These are phyloP conservation scores for Marisa cornuarietis DNA, from an alignment of 1,140 invertebrate species.

Conservation along the genomic window DNA sequence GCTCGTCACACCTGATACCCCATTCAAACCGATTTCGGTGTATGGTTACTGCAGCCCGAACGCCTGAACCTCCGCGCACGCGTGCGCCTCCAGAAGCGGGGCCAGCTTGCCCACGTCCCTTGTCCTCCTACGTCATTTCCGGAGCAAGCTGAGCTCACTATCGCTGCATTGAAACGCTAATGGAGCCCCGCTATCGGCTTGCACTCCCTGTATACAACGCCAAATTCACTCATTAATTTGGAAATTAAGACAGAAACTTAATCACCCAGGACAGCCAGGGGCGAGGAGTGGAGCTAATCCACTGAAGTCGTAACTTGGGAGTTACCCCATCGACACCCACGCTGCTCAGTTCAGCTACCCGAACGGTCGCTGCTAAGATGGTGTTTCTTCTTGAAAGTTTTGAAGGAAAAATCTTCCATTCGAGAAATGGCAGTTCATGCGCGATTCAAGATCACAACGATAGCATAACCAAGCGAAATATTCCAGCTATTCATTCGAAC, in stretches of 20 bases:
- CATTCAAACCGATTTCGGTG: conserved; percentile 21
- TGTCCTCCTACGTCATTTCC: conserved; percentile 1
- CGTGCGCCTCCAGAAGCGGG: not conserved
- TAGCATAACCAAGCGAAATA: no score
- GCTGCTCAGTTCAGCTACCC: no score
- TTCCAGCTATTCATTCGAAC: no score
- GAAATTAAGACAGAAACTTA: conserved; percentile 23
- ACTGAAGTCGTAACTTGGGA: no score
- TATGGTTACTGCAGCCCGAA: not conserved
- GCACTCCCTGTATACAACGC: not conserved
- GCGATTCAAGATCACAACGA: no score
- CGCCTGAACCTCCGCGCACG: not conserved
- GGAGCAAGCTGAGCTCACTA: not conserved
- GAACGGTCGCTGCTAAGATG: no score
- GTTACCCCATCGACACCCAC: no score
- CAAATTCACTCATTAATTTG: conserved; percentile 22
- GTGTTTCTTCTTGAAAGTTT: no score
- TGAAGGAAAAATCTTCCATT: no score
- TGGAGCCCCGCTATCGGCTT: not conserved
- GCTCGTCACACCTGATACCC: conserved; percentile 10
- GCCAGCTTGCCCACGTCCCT: conserved; percentile 3
- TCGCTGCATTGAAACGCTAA: conserved; percentile 5
- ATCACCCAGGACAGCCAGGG: not conserved
- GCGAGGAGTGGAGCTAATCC: not conserved
- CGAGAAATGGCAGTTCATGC: no score